Evolutionary conservation across 1,140 invertebrate species (phyloP).

Genomic region (Drosophila kanapiae): DNA sequence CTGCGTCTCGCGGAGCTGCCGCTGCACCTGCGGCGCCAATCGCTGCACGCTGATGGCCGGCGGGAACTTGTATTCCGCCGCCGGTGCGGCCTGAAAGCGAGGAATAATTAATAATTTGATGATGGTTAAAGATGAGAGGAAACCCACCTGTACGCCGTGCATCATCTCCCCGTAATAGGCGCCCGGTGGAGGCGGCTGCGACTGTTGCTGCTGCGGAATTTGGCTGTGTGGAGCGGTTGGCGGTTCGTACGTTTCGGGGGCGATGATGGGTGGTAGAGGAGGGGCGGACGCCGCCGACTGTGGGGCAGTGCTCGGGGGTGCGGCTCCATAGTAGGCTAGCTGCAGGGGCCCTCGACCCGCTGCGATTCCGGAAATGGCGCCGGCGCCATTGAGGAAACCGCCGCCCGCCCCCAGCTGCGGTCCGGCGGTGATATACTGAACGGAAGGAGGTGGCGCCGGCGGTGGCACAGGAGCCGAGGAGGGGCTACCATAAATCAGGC

Average conservation of each 20-base stretch:
- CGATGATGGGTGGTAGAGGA: slow-evolving; percentile 23
- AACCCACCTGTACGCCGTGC: slow-evolving; percentile 75
- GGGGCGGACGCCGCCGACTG: slow-evolving; percentile 46
- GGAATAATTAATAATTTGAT: neutral
- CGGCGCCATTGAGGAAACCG: slow-evolving; percentile 75
- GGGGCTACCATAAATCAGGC: slow-evolving; percentile 58
- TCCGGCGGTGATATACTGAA: slow-evolving; percentile 68
- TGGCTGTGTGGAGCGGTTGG: slow-evolving; percentile 81
- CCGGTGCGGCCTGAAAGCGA: slow-evolving; percentile 53
- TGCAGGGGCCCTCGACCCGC: slow-evolving; percentile 63
- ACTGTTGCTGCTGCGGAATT: slow-evolving; percentile 65
- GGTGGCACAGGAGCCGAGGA: slow-evolving; percentile 17
- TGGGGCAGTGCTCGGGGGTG: slow-evolving; percentile 61
- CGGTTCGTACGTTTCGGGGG: slow-evolving; percentile 71
- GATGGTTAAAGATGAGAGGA: neutral
- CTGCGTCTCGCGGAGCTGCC: slow-evolving; percentile 84
- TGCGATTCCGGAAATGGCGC: slow-evolving; percentile 48
- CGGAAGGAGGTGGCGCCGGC: slow-evolving; percentile 43
- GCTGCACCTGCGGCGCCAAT: slow-evolving; percentile 83
- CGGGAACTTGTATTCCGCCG: slow-evolving; percentile 84
- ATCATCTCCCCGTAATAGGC: slow-evolving; percentile 82
- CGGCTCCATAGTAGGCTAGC: slow-evolving; percentile 73
- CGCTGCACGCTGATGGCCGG: slow-evolving; percentile 84
- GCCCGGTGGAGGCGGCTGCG: slow-evolving; percentile 61
- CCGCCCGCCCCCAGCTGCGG: slow-evolving; percentile 47